phyloP scores from a whole-genome alignment of 2,797 vertebrate species.

The Sebastes oblongus region DNA sequence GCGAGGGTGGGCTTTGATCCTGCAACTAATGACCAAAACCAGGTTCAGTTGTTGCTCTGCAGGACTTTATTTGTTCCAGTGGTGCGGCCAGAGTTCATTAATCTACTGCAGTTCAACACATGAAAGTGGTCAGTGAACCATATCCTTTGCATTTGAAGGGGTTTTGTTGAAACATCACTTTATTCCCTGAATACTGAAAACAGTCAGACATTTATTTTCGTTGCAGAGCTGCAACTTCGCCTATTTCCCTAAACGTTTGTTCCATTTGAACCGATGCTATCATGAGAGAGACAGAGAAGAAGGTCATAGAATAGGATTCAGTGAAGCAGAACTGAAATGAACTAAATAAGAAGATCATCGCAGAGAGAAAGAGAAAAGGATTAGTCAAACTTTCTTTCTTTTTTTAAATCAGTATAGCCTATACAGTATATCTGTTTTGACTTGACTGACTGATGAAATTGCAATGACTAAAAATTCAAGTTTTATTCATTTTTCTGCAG shows the following conservation, averaged over 20 bases:
- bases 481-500: not conserved
- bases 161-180: constrained; percentile 13
- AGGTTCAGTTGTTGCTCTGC: constrained; percentile 11
- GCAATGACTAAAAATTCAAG: too few relatives aligned
- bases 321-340: not conserved
- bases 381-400: not conserved
- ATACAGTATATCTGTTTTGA: not conserved
- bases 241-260: constrained; percentile 1
- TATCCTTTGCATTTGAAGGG: constrained; percentile 14
- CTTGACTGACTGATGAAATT: too few relatives aligned
- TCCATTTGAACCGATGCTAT: constrained; percentile 4
- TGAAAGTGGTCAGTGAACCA: constrained; percentile 34
- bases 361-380: not conserved
- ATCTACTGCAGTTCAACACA: constrained; percentile 23
- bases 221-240: not conserved
- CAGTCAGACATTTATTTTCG: constrained; percentile 3
- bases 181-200: constrained; percentile 25
- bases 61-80: constrained; percentile 33
- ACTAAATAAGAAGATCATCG: not conserved
- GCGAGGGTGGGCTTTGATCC: constrained; percentile 32
- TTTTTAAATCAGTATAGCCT: not conserved
- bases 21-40: constrained; percentile 36
- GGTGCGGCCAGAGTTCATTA: constrained; percentile 31
- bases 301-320: not conserved
- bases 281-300: not conserved